Evolutionary conservation across 2,113 vertebrate genomes (phyloP), one percentile per base, ranked within the genome.

Genomic region (Mirounga angustirostris): DNA sequence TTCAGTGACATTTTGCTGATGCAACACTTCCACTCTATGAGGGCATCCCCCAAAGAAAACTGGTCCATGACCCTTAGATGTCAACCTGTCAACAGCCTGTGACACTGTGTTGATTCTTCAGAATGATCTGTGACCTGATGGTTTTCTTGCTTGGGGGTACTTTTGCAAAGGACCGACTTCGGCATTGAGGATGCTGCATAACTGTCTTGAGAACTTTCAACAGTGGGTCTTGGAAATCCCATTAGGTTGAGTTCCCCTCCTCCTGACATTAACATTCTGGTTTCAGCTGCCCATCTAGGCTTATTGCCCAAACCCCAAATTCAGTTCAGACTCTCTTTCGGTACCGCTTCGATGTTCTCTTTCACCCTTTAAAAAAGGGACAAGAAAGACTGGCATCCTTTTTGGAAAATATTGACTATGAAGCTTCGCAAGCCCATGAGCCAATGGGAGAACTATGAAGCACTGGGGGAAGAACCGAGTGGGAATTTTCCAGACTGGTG

Each of bases 1-100:
- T 73, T 91, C 71, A 89, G 88, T 94, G 90, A 92, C 90, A 97
- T 96, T 97, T 97, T 96, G 94, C 92, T 98, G 92, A 96, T 95
- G 88, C 84, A 81, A 96, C 91, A 79, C 59, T 96, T 97, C 26
- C 56, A 3, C 78, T 96, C 63, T 82, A 16, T 63, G 73, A 89
- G 83, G 89, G 36, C 84, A 89, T 92, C 69, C 94, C 91, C 96
- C 90, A 96, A 95, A 96, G 91, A 97, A 98, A 94, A 87, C 71
- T 94, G 71, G 74, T 97, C 92, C 65, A 50, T 95, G 96, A 97
- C 95, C 95, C 97, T 96, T 89, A 85, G 84, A 92, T 95, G 89
- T 98, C 97, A 97, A 67, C 95, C 88, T 95, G 94, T 95, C 95
- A 93, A 89, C 94, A 97, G 91, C 88, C 89, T 78, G 54, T 92